These are phyloP conservation scores for Dipodomys merriami DNA, from an alignment of 2,113 vertebrate species.

Conservation along the genomic window DNA sequence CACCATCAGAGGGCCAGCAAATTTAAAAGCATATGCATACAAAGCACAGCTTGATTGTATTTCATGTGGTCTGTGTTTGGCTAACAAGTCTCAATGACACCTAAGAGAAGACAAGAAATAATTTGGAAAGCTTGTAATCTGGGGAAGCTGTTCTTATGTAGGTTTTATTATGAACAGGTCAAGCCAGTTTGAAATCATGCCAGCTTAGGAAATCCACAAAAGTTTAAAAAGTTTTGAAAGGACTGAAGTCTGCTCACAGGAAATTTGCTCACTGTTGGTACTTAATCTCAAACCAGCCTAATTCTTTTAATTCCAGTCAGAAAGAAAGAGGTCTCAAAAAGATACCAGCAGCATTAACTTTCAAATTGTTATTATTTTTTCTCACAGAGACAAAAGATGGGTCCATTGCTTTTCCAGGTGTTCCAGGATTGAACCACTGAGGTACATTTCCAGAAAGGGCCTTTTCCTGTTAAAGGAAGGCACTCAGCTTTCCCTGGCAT, in stretches of 20 bases:
- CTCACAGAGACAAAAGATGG: neutral
- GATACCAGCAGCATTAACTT: neutral
- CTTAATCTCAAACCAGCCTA: conserved; percentile 25
- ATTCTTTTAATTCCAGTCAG: conserved; percentile 55
- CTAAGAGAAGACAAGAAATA: neutral
- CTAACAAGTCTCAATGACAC: conserved; percentile 34
- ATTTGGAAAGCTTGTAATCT: neutral
- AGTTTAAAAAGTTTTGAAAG: conserved; percentile 22
- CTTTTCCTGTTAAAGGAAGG: conserved; percentile 1
- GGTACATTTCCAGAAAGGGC: neutral
- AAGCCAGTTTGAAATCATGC: conserved; percentile 37
- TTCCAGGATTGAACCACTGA: neutral
- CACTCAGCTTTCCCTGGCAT: neutral
- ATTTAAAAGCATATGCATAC: neutral
- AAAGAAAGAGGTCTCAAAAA: conserved; percentile 28
- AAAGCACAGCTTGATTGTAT: neutral
- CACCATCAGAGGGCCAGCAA: neutral
- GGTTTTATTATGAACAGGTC: conserved; percentile 43
- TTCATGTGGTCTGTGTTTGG: conserved; percentile 33
- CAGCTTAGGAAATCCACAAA: conserved; percentile 68
- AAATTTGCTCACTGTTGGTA: neutral
- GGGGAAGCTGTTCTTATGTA: neutral
- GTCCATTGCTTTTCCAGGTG: neutral
- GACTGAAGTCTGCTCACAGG: conserved; percentile 39
- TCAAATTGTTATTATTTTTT: neutral